These are phyloP conservation scores for Amblyjoppa fuscipennis DNA, from an alignment of 2,888 invertebrate species.

Conservation along the genomic window DNA sequence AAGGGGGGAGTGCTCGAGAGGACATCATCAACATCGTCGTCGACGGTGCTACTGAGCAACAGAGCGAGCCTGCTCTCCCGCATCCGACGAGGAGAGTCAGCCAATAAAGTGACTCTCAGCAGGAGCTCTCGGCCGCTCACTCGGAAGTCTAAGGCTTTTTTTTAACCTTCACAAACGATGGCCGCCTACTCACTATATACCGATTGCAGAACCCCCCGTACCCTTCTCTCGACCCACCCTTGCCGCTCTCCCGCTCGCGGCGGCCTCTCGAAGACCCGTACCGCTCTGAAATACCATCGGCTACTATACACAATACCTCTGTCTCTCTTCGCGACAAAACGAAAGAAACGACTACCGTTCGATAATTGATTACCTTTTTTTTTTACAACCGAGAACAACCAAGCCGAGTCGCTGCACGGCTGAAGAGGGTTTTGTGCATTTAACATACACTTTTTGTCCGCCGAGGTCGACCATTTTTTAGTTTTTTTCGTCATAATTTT, in stretches of 20 bases:
- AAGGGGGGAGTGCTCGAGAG: neutral
- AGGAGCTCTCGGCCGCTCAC: slow-evolving; percentile 63
- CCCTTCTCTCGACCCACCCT: no score
- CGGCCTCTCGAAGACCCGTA: slow-evolving; percentile 15
- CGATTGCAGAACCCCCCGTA: neutral
- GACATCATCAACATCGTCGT: slow-evolving; percentile 15
- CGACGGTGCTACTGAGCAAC: slow-evolving; percentile 23
- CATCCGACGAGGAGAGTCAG: slow-evolving; percentile 47
- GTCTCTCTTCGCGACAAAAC: slow-evolving; percentile 4
- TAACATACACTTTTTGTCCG: no score
- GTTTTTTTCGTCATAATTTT: no score
- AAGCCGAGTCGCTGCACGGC: neutral
- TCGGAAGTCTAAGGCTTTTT: slow-evolving; percentile 68
- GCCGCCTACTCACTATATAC: neutral
- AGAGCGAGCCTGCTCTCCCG: neutral
- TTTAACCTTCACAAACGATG: slow-evolving; percentile 31
- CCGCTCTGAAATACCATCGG: slow-evolving; percentile 7
- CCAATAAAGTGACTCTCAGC: slow-evolving; percentile 74
- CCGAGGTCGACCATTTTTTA: no score
- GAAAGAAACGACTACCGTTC: neutral
- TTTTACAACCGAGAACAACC: neutral
- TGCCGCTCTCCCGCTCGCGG: neutral
- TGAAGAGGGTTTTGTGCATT: neutral
- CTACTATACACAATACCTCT: neutral
- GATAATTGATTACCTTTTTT: slow-evolving; percentile 1